Conservation (phyloP, 2,888 invertebrate genomes). For the Megaustenia siamemsis region DNA sequence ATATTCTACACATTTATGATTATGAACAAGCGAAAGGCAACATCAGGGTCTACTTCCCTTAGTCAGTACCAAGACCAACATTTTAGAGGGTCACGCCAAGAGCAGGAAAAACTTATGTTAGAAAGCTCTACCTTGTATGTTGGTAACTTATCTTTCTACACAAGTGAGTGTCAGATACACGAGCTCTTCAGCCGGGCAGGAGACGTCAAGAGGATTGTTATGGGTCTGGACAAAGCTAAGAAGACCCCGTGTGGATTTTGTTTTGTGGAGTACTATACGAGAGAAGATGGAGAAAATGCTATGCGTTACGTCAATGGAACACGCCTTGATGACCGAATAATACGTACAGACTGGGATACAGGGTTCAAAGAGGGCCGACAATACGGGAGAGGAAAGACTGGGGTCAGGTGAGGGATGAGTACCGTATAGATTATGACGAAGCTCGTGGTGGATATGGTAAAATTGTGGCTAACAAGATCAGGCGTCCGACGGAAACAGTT, state of each 20-base stretch:
- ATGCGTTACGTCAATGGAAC: slow-evolving; percentile 93
- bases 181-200: slow-evolving; percentile 97
- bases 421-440: slow-evolving; percentile 96
- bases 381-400: slow-evolving; percentile 97
- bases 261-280: slow-evolving; percentile 90
- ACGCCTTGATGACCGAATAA: slow-evolving; percentile 95
- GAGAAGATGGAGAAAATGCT: slow-evolving; percentile 50
- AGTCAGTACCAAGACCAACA: slow-evolving; percentile 97
- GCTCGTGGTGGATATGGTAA: slow-evolving; percentile 99
- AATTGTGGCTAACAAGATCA: slow-evolving; percentile 83
- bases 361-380: slow-evolving; percentile 98
- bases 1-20: not conserved
- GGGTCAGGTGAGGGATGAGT: slow-evolving; percentile 99
- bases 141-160: slow-evolving; percentile 98
- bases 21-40: slow-evolving; percentile 51
- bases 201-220: slow-evolving; percentile 93
- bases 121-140: slow-evolving; percentile 90
- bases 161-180: slow-evolving; percentile 98
- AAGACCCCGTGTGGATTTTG: slow-evolving; percentile 99
- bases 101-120: slow-evolving; percentile 75
- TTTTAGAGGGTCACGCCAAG: slow-evolving; percentile 87
- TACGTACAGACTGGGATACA: slow-evolving; percentile 99
- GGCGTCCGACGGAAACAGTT: slow-evolving; percentile 47
- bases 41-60: slow-evolving; percentile 80
- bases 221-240: slow-evolving; percentile 98